Evolutionary conservation across 92 coral and sea anemone genomes (phyloP).

Genomic region (Actinostola sp.): DNA sequence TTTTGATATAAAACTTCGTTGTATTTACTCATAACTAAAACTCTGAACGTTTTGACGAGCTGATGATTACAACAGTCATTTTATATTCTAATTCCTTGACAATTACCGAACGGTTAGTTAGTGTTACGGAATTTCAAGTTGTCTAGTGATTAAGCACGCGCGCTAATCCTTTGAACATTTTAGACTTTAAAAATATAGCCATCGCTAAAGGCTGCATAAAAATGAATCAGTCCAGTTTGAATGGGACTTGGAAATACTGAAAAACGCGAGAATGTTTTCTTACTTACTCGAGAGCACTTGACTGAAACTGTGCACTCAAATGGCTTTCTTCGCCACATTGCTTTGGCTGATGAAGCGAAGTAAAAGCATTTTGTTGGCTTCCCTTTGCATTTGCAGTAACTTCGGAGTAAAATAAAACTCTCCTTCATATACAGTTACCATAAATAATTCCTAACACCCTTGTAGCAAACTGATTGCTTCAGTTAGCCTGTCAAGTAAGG

Average conservation of each 20-base stretch:
- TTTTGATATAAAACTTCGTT: neutral
- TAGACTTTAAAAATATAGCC: neutral
- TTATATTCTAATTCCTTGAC: neutral
- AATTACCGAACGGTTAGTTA: neutral
- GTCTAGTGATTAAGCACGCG: constrained; percentile 3
- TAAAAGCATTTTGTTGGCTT: neutral
- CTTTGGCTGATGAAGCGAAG: neutral
- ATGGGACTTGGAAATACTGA: too few relatives aligned
- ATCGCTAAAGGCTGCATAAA: neutral
- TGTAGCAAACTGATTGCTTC: neutral
- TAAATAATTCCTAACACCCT: neutral
- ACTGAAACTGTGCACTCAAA: neutral
- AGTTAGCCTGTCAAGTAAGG: too few relatives aligned
- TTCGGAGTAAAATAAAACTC: neutral
- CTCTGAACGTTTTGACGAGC: neutral
- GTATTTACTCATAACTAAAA: constrained; percentile 1
- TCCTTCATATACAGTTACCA: neutral
- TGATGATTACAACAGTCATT: neutral
- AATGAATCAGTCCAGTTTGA: neutral
- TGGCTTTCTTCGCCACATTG: neutral
- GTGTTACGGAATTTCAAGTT: constrained; percentile 15
- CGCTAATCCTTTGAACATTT: constrained; percentile 9
- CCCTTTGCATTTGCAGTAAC: neutral
- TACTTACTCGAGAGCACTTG: neutral
- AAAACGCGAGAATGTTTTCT: neutral